Conservation (phyloP, 1,140 invertebrate genomes). For the Pseudomyrmex cubaensis region DNA sequence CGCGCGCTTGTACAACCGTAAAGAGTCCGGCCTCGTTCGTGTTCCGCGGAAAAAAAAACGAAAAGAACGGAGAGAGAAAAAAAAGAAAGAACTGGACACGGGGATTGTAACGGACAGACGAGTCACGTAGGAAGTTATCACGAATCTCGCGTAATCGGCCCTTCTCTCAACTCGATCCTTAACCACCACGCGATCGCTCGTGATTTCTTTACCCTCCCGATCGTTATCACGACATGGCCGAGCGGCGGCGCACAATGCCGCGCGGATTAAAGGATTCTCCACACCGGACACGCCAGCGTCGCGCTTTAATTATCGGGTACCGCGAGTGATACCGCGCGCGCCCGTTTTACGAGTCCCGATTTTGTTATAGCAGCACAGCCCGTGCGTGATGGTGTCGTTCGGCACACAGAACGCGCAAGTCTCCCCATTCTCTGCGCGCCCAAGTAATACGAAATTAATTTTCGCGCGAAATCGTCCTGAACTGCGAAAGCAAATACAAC, state of each 20-base stretch:
- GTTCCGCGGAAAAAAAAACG: not conserved
- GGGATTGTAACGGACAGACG: not conserved
- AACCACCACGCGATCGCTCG: slow-evolving; percentile 66
- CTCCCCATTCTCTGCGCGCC: not conserved
- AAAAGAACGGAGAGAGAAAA: too few relatives aligned
- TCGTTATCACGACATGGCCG: slow-evolving; percentile 70
- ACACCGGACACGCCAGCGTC: slow-evolving; percentile 29
- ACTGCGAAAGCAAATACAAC: too few relatives aligned
- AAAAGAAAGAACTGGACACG: not conserved
- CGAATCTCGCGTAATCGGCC: slow-evolving; percentile 68
- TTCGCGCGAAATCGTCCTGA: not conserved
- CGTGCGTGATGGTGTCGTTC: not conserved
- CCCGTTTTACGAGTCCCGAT: slow-evolving; percentile 32
- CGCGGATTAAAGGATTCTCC: slow-evolving; percentile 65
- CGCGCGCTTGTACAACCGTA: not conserved
- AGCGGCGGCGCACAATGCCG: slow-evolving; percentile 45
- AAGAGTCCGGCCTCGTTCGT: not conserved
- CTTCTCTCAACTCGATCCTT: slow-evolving; percentile 57
- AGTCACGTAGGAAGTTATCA: slow-evolving; percentile 70
- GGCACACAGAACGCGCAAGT: not conserved
- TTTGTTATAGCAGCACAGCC: slow-evolving; percentile 23
- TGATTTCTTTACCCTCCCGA: slow-evolving; percentile 69
- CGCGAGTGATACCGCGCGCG: slow-evolving; percentile 23
- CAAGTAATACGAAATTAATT: not conserved
- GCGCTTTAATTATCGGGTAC: slow-evolving; percentile 58